Percentiles rank a stretch among this genome's conserved stretches.
Evolutionary conservation across 2,113 vertebrate genomes (phyloP).

Genomic region (Amphiprion percula): DNA sequence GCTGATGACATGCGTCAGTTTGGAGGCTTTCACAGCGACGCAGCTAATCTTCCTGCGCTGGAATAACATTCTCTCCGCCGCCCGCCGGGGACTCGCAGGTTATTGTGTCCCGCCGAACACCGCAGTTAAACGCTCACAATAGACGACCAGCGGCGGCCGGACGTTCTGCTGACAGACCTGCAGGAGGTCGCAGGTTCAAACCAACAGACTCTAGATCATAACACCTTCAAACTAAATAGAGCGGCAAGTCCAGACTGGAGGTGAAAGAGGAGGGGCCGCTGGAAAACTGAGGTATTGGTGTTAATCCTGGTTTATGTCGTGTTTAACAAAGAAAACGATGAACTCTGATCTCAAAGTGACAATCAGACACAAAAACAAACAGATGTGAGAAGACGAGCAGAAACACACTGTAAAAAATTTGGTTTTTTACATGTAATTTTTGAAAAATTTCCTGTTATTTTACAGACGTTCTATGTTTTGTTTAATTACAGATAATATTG

Average conservation of each 20-base stretch:
- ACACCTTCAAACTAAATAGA: constrained; percentile 19
- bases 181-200: background rate
- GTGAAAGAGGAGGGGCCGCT: rapidly evolving
- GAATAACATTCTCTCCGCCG: constrained; percentile 48
- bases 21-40: constrained; percentile 52
- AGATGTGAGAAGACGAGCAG: background rate
- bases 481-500: too few species aligned
- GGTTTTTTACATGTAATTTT: too few species aligned
- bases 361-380: background rate
- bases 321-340: constrained; percentile 11
- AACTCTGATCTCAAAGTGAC: constrained; percentile 31
- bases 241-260: constrained; percentile 1
- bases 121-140: constrained; percentile 35
- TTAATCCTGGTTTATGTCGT: constrained; percentile 33
- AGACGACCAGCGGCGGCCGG: background rate
- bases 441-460: too few species aligned
- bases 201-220: background rate
- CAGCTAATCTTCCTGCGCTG: constrained; percentile 54
- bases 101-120: constrained; percentile 41
- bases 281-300: background rate
- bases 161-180: constrained; percentile 3
- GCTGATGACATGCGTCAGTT: constrained; percentile 54
- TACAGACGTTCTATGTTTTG: too few species aligned
- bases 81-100: constrained; percentile 43
- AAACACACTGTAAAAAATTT: too few species aligned